These are phyloP conservation scores for Hymenopus coronatus DNA, from an alignment of 2,888 invertebrate species.

Conservation along the genomic window DNA sequence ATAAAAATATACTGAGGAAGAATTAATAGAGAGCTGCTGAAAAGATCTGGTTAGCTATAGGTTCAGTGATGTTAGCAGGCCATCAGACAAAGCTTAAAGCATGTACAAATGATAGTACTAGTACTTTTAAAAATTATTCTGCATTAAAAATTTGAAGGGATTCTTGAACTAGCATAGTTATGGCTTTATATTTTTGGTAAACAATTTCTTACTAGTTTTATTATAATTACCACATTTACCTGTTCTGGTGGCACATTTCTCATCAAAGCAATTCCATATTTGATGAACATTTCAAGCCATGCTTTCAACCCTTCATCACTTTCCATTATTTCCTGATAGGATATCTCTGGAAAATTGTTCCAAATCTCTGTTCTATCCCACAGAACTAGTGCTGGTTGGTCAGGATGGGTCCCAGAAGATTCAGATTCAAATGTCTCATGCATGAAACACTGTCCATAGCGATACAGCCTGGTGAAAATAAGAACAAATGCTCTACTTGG, in stretches of 20 bases:
- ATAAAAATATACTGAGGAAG: too few relatives aligned
- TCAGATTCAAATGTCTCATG: conserved; percentile 40
- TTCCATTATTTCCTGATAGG: conserved; percentile 41
- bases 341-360: conserved; percentile 41
- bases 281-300: conserved; percentile 43
- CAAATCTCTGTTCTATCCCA: conserved; percentile 42
- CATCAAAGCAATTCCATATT: conserved; percentile 42
- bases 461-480: conserved; percentile 39
- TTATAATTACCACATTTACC: conserved; percentile 20
- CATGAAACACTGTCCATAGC: conserved; percentile 42
- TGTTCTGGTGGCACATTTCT: conserved; percentile 40
- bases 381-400: conserved; percentile 37
- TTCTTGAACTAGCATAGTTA: too few relatives aligned
- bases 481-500: not conserved
- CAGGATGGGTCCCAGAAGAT: conserved; percentile 27
- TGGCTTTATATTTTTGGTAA: too few relatives aligned
- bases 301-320: conserved; percentile 39
- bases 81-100: too few relatives aligned
- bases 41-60: too few relatives aligned
- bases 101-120: too few relatives aligned
- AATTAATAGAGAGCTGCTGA: too few relatives aligned
- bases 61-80: too few relatives aligned
- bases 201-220: too few relatives aligned
- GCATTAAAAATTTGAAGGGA: too few relatives aligned
- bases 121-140: too few relatives aligned